A percentile compares a stretch with the other conserved stretches of the same genome.
Conservation (phyloP, 2,113 vertebrate species). For the Damaliscus lunatus region DNA sequence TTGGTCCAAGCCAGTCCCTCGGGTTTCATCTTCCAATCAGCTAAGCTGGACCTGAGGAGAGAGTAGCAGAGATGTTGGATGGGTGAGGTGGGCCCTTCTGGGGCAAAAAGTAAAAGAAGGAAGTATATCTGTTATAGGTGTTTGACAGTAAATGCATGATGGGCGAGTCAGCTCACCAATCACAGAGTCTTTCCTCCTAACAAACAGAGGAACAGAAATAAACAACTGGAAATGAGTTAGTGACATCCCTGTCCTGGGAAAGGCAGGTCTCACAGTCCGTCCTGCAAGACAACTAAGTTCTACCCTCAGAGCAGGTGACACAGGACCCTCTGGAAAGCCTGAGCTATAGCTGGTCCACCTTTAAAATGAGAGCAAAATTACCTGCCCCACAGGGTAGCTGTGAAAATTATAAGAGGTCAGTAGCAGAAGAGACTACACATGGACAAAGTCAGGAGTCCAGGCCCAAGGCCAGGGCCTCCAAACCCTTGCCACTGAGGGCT, state of each 20-base stretch:
- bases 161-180: background rate
- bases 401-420: background rate
- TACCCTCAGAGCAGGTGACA: background rate
- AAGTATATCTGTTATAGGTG: background rate
- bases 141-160: background rate
- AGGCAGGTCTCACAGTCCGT: background rate
- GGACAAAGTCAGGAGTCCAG: background rate
- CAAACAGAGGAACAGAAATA: background rate
- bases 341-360: background rate
- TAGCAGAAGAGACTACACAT: background rate
- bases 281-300: background rate
- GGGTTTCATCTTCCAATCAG: background rate
- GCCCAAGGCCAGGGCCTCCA: background rate
- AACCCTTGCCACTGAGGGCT: background rate
- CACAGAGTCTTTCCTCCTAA: background rate
- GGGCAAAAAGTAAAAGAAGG: background rate
- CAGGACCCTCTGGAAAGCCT: background rate
- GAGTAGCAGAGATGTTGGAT: background rate
- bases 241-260: background rate
- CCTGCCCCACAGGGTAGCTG: no score
- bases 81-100: no score
- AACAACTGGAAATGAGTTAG: background rate
- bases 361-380: background rate
- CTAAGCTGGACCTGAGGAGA: background rate
- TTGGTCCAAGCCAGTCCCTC: background rate